phyloP scores from a whole-genome alignment of 2,888 invertebrate genomes.

The Ommatoiulus sabulosus region DNA sequence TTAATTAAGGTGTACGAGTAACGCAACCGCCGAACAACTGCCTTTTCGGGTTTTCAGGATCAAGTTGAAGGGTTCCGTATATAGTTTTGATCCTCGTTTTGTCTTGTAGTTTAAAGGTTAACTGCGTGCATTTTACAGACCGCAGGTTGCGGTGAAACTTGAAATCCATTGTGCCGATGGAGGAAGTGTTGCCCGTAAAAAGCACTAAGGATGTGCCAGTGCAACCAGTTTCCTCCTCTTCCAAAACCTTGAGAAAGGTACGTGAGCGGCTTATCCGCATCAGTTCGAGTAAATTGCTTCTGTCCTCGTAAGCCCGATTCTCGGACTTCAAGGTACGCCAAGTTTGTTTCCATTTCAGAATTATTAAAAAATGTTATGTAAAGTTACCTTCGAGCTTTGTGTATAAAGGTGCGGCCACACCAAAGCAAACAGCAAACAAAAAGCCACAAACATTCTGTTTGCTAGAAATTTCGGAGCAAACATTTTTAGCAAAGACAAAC shows the following conservation, averaged over 20 bases:
- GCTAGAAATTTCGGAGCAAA: too few relatives aligned
- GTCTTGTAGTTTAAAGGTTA: not conserved
- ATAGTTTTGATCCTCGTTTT: not conserved
- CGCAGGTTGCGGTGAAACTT: not conserved
- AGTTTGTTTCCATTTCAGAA: too few relatives aligned
- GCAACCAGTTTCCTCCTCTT: not conserved
- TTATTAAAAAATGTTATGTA: too few relatives aligned
- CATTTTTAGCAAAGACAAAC: too few relatives aligned
- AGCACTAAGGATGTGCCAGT: not conserved
- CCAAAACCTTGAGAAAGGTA: not conserved
- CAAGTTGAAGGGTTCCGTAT: conserved; percentile 16
- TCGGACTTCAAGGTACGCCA: too few relatives aligned
- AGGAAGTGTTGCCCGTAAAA: conserved; percentile 6
- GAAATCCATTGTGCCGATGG: conserved; percentile 7
- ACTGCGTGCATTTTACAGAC: not conserved
- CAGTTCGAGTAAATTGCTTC: not conserved
- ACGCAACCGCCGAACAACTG: not conserved
- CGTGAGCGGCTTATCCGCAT: not conserved
- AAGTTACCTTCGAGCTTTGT: too few relatives aligned
- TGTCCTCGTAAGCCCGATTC: too few relatives aligned
- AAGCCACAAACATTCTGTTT: too few relatives aligned
- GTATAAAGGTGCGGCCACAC: too few relatives aligned
- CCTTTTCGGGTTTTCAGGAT: not conserved
- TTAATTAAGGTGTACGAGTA: conserved; percentile 24
- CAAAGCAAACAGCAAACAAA: too few relatives aligned